These are phyloP conservation scores for Drosophila greeni DNA, from an alignment of 2,888 invertebrate species.

Conservation along the genomic window DNA sequence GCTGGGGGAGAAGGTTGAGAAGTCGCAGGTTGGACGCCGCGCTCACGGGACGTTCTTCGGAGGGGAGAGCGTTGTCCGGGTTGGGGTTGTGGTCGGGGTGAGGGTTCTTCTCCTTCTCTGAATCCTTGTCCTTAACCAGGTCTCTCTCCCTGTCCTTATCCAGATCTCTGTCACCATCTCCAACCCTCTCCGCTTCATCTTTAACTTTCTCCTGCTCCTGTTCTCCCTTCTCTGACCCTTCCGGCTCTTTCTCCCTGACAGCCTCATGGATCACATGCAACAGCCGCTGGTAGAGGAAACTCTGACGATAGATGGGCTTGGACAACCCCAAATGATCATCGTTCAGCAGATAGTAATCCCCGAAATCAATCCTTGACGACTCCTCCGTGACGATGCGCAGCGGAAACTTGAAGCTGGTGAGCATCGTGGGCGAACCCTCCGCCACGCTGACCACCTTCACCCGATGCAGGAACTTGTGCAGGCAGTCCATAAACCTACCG, in stretches of 20 bases:
- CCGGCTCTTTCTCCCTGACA: conserved; percentile 37
- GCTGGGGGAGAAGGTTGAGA: conserved; percentile 51
- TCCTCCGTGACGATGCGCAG: conserved; percentile 85
- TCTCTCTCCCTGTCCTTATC: neutral
- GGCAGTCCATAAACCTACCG: conserved; percentile 84
- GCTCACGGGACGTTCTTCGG: conserved; percentile 31
- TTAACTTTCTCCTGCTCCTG: fast-evolving
- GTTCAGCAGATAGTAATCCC: conserved; percentile 89
- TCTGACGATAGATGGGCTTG: conserved; percentile 86
- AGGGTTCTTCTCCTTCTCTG: neutral
- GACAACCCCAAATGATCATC: conserved; percentile 92
- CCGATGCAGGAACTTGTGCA: conserved; percentile 75
- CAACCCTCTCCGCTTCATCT: neutral
- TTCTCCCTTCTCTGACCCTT: conserved; percentile 3
- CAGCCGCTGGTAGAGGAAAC: conserved; percentile 78
- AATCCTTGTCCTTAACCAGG: neutral
- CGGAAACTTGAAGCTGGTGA: conserved; percentile 83
- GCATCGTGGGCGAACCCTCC: conserved; percentile 81
- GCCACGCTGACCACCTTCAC: conserved; percentile 78
- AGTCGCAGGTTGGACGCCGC: conserved; percentile 45
- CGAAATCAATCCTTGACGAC: conserved; percentile 90
- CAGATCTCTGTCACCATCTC: neutral
- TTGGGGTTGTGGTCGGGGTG: too few relatives aligned
- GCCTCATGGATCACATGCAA: conserved; percentile 76
- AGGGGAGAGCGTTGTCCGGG: neutral